A percentile compares a stretch with the other conserved stretches of the same genome.
Evolutionary conservation across 2,113 vertebrate species (phyloP).

Genomic region (Cheirogaleus medius): DNA sequence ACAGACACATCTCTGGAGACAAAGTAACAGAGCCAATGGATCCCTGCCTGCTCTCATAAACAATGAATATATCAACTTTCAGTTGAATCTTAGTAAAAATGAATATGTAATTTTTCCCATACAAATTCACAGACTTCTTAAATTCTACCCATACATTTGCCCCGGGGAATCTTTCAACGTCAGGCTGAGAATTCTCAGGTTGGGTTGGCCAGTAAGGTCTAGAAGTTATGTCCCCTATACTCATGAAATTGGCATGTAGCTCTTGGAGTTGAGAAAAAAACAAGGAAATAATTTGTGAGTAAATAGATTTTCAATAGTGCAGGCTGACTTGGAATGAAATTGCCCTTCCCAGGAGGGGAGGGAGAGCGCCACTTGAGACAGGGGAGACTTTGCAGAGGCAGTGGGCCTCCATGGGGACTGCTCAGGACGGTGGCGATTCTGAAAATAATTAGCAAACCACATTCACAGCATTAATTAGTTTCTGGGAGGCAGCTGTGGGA

Average conservation of each 20-base stretch:
- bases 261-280: neutral
- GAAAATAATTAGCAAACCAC: slow-evolving; percentile 59
- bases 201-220: neutral
- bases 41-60: neutral
- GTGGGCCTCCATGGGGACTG: neutral
- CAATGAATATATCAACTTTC: neutral
- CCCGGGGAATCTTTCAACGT: neutral
- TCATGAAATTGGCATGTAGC: neutral
- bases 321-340: neutral
- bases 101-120: neutral
- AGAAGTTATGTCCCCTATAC: neutral
- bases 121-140: neutral
- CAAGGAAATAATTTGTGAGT: neutral
- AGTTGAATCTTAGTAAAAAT: neutral
- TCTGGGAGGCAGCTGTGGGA: slow-evolving; percentile 45
- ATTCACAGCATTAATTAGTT: slow-evolving; percentile 66
- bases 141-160: neutral
- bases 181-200: neutral
- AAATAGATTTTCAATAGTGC: neutral
- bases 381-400: neutral
- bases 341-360: neutral
- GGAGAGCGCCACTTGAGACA: neutral
- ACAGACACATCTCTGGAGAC: neutral
- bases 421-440: neutral
- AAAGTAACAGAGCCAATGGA: neutral